These are phyloP conservation scores for Seriola quinqueradiata DNA, from an alignment of 2,113 vertebrate species.

Conservation along the genomic window DNA sequence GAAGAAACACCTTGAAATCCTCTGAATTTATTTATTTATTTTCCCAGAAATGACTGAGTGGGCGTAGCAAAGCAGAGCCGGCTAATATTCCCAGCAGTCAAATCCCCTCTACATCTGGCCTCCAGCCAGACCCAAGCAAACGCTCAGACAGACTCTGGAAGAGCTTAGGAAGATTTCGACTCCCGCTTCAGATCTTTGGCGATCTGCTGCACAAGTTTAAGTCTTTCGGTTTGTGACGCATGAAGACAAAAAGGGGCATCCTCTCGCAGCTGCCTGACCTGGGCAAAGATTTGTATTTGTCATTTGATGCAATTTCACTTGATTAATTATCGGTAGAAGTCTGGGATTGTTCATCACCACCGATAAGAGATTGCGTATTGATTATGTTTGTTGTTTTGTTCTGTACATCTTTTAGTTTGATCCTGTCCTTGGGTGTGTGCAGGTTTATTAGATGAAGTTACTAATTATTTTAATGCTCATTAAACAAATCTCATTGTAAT, in stretches of 20 bases:
- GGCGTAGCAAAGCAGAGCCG: constrained; percentile 9
- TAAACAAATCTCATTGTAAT: background rate
- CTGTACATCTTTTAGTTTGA: background rate
- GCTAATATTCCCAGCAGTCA: constrained; percentile 37
- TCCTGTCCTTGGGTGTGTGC: background rate
- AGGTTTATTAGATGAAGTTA: background rate
- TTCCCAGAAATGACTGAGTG: background rate
- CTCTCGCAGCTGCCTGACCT: background rate
- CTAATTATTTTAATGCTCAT: background rate
- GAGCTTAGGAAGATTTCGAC: constrained; percentile 42
- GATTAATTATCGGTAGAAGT: background rate
- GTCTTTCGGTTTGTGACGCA: constrained; percentile 13
- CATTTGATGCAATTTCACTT: background rate
- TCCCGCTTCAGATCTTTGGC: constrained; percentile 30
- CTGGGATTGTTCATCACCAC: background rate
- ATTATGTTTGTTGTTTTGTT: background rate
- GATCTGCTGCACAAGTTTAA: constrained; percentile 7
- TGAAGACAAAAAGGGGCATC: constrained; percentile 20
- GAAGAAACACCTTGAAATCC: constrained; percentile 2
- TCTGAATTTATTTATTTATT: background rate
- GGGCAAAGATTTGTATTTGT: background rate
- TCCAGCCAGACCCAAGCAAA: constrained; percentile 25
- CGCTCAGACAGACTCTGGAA: constrained; percentile 33
- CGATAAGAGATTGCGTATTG: too few relatives aligned
- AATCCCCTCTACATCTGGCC: constrained; percentile 31